Conservation (phyloP, 2,797 vertebrate genomes). For the Alca torda region DNA sequence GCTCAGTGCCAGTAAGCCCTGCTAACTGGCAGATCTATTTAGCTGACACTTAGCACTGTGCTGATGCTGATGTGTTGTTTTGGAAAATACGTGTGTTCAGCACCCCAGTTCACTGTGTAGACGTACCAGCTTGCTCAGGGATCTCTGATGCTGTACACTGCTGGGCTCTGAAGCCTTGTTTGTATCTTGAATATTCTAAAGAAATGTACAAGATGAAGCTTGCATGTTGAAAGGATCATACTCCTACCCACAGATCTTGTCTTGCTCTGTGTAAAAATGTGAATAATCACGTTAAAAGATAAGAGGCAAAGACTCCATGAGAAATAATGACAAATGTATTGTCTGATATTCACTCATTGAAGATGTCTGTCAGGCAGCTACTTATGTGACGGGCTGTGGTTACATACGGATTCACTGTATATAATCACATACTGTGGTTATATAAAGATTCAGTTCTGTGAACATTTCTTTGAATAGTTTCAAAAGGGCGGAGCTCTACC, state of each 20-base stretch:
- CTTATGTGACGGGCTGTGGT: neutral
- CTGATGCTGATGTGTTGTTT: neutral
- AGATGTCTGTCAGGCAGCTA: neutral
- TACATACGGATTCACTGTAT: neutral
- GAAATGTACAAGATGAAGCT: neutral
- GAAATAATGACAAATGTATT: neutral
- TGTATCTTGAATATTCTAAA: neutral
- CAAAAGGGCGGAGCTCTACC: neutral
- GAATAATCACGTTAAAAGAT: neutral
- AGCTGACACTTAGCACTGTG: neutral
- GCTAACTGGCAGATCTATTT: neutral
- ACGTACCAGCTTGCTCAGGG: neutral
- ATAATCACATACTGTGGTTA: neutral
- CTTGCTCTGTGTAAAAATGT: neutral
- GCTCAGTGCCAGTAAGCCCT: neutral
- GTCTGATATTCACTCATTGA: neutral
- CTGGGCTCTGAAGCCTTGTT: neutral
- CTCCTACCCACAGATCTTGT: neutral
- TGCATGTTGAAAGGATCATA: neutral
- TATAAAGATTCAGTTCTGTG: neutral
- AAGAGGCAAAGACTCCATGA: neutral
- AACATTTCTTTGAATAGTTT: neutral
- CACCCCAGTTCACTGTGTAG: neutral
- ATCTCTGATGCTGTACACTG: neutral
- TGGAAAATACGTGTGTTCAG: neutral